phyloP scores from a whole-genome alignment of 2,797 vertebrate genomes.

The Pogoniulus pusillus region DNA sequence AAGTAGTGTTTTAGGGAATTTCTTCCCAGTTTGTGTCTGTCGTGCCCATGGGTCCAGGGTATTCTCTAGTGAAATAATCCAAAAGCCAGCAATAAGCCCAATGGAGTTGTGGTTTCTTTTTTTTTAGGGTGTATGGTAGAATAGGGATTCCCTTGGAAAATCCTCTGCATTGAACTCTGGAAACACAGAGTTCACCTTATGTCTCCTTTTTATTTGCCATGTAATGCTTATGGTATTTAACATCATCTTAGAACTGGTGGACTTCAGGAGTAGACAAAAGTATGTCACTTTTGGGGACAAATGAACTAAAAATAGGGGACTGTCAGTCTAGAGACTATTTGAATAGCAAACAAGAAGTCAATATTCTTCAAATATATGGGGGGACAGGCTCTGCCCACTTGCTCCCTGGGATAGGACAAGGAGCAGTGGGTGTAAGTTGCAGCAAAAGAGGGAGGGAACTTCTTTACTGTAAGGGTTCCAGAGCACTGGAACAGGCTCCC shows the following conservation, averaged over 20 bases:
- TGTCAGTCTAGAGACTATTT: background rate
- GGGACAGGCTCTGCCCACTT: too few relatives aligned
- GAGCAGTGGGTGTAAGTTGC: too few relatives aligned
- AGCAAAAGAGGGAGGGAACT: too few relatives aligned
- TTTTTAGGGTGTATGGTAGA: constrained; percentile 5
- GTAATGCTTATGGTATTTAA: background rate
- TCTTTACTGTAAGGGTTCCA: too few relatives aligned
- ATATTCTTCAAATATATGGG: background rate
- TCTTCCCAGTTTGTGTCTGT: background rate
- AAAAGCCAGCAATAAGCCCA: constrained; percentile 48
- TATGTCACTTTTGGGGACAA: background rate
- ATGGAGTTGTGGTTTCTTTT: background rate
- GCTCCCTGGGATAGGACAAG: too few relatives aligned
- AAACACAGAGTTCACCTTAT: background rate
- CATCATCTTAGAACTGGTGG: background rate
- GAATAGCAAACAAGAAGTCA: background rate
- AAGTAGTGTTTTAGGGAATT: constrained; percentile 10
- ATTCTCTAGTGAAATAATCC: constrained; percentile 47
- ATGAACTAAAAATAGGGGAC: background rate
- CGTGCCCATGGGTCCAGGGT: background rate
- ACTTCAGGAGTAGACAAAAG: background rate
- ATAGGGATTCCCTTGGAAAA: background rate
- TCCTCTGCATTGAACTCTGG: background rate
- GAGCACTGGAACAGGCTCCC: too few relatives aligned
- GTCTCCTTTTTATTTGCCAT: constrained; percentile 3